Base-by-base conservation (phyloP, 2,888 invertebrate genomes). In the Drosophila engyochracea region DNA sequence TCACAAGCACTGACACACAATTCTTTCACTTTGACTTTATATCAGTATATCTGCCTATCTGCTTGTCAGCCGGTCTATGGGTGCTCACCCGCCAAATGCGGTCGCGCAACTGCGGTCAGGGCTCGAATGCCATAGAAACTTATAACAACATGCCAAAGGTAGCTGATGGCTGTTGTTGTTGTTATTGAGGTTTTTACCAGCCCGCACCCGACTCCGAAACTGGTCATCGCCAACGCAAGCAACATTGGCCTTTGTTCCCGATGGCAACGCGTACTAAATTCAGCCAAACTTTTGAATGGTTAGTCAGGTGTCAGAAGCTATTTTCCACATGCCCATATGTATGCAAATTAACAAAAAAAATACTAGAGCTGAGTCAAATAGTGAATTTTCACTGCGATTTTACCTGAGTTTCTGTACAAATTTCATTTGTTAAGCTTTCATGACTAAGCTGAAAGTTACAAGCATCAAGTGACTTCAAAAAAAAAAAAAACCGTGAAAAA, bases 61-160 rank as follows among this genome's bases (percentile, higher is more conserved):
- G 39, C n/a, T 39, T 51, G 41, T 62, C 22, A 44, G 51, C 3
- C 47, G 44, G 59, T 54, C 61, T 58, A 64, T 65, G 53, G 67
- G 57, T 89, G 87, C 76, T 86, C 76, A 73, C 82, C 84, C 79
- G 87, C 89, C 84, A 76, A 85, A 76, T 79, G 85, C 89, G 87
- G 87, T 75, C 76, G 73, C 82, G 74, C 90, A 86, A 85, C 85
- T 85, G 85, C 84, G 90, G 89, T 81, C 75, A 71, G 70, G 72
- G 63, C 72, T 57, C 52, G 65, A 35, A 53, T 55, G 67, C 49
- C 68, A 62, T 53, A 39, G 69, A 61, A 64, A 86, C 85, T 85
- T 85, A 85, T 85, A 85, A 81, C 79, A 86, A 59, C 73, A 86
- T 64, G 58, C 51, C 69, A 69, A 76, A 58, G 70, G 55, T 70